A percentile compares a stretch with the other conserved stretches of the same genome.
Conservation (phyloP, 2,888 invertebrate genomes). For the Phengaris alcon region DNA sequence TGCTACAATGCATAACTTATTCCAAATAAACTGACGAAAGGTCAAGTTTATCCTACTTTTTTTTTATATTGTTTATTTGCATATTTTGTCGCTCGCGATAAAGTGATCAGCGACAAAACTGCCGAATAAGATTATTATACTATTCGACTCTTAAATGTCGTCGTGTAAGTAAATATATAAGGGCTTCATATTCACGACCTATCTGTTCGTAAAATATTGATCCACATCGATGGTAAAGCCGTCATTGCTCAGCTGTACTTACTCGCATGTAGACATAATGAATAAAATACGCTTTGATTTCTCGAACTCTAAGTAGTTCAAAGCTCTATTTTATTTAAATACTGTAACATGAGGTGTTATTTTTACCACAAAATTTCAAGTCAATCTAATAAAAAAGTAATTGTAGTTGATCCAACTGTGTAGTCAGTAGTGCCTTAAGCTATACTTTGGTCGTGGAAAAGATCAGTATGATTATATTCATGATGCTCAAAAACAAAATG, state of each 20-base stretch:
- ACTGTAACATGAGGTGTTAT: background rate
- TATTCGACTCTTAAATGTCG: no score
- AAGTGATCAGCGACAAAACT: no score
- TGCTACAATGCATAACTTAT: background rate
- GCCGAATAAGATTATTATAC: no score
- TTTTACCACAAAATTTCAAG: background rate
- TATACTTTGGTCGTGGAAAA: no score
- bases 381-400: no score
- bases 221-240: background rate
- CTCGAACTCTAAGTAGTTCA: background rate
- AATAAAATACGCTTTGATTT: background rate
- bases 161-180: background rate
- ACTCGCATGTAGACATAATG: background rate
- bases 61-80: no score
- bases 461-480: background rate
- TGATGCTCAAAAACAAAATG: background rate
- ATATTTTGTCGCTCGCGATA: no score
- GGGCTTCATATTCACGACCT: background rate
- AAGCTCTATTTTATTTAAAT: background rate
- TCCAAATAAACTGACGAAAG: no score
- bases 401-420: no score
- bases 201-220: constrained; percentile 9
- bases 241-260: background rate
- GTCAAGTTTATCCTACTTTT: no score
- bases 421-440: no score